Evolutionary conservation across 2,113 vertebrate species (phyloP).

Genomic region (Ciconia boyciana): DNA sequence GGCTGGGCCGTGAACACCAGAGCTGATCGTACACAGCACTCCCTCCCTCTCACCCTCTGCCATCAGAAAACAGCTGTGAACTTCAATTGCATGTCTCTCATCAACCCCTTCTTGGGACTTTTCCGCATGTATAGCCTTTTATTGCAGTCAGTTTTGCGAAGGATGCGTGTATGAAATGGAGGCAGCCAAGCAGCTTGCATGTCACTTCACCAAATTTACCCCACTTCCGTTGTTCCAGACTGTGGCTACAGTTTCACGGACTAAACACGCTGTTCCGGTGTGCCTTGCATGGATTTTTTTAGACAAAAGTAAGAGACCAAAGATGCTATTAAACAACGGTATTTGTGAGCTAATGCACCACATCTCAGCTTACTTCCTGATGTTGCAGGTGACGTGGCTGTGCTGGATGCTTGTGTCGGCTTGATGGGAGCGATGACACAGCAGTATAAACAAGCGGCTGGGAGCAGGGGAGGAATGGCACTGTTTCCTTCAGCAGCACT

Average conservation of each 20-base stretch:
- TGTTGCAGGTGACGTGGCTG: accelerated
- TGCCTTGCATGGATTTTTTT: not conserved
- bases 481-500: accelerated
- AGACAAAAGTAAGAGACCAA: not conserved
- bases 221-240: not conserved
- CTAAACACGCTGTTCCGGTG: accelerated
- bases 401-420: not conserved
- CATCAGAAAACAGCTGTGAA: not conserved
- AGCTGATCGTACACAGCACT: too few relatives aligned
- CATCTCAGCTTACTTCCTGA: not conserved
- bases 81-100: not conserved
- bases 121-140: not conserved
- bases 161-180: not conserved
- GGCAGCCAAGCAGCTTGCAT: not conserved
- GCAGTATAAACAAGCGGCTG: accelerated
- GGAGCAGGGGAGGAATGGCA: not conserved
- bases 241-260: not conserved
- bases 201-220: not conserved
- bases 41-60: not conserved
- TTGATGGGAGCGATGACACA: not conserved
- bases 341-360: not conserved
- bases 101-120: not conserved
- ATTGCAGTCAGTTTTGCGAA: not conserved
- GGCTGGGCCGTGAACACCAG: not conserved
- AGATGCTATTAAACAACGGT: not conserved